Conservation (phyloP, 2,797 vertebrate species). For the Sebastes iracundus region DNA sequence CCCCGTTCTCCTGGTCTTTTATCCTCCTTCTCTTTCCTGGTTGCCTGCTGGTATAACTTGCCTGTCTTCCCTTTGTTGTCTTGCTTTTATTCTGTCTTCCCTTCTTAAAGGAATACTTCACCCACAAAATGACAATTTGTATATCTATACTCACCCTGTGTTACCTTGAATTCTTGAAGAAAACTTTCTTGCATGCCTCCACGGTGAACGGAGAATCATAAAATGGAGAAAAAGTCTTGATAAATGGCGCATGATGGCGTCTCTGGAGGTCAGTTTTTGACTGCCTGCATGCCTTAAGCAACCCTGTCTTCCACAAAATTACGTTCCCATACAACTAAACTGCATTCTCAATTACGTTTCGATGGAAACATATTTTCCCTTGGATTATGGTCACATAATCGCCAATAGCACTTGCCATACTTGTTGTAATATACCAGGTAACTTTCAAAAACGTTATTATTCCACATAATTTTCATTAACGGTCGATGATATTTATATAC, state of each 20-base stretch:
- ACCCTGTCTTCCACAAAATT: too few relatives aligned
- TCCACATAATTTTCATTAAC: too few relatives aligned
- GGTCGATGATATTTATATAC: too few relatives aligned
- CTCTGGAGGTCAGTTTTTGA: not conserved
- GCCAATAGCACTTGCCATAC: too few relatives aligned
- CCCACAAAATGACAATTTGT: not conserved
- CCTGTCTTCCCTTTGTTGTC: not conserved
- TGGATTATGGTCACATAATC: too few relatives aligned
- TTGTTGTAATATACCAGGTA: too few relatives aligned
- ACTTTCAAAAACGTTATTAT: too few relatives aligned
- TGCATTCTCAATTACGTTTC: too few relatives aligned
- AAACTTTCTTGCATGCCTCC: not conserved
- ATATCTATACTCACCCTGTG: not conserved
- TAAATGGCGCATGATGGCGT: not conserved
- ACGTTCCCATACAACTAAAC: too few relatives aligned
- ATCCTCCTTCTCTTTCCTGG: not conserved
- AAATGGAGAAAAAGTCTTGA: not conserved
- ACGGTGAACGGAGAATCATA: not conserved
- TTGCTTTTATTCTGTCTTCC: not conserved
- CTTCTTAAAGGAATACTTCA: not conserved
- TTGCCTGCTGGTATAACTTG: not conserved
- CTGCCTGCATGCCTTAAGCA: not conserved
- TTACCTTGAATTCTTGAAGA: not conserved
- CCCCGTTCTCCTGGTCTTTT: not conserved
- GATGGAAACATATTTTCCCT: too few relatives aligned